Evolutionary conservation across 2,888 invertebrate species (phyloP).

Genomic region (Dione vanillae): DNA sequence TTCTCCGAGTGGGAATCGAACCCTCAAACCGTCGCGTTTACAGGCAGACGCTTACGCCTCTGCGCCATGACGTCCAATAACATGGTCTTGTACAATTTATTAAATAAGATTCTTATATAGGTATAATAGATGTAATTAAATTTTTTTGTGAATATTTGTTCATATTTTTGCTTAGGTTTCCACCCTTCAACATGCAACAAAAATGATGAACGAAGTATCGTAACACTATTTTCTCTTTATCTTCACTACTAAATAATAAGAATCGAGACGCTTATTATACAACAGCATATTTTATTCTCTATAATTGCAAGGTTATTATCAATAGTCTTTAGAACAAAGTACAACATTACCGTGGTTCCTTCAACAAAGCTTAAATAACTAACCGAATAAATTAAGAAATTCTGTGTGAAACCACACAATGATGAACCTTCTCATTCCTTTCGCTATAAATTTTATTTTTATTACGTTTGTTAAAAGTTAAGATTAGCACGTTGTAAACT

Average conservation of each 20-base stretch:
- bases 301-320: not conserved
- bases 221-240: no score
- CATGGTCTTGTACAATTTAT: no score
- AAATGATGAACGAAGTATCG: no score
- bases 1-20: no score
- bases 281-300: not conserved
- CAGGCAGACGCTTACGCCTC: no score
- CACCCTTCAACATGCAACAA: no score
- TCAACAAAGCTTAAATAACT: conserved; percentile 25
- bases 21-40: no score
- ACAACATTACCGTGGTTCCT: not conserved
- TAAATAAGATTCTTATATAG: no score
- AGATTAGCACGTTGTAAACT: conserved; percentile 7
- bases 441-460: conserved; percentile 20
- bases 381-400: conserved; percentile 19
- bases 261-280: not conserved
- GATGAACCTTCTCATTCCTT: conserved; percentile 21
- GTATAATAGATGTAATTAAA: no score
- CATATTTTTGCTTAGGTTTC: no score
- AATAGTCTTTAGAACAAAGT: not conserved
- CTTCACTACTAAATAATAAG: not conserved
- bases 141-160: no score
- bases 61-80: no score
- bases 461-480: conserved; percentile 10
- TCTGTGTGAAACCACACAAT: conserved; percentile 35